Conservation (phyloP, 2,113 vertebrate genomes). For the Irena cyanogastra region DNA sequence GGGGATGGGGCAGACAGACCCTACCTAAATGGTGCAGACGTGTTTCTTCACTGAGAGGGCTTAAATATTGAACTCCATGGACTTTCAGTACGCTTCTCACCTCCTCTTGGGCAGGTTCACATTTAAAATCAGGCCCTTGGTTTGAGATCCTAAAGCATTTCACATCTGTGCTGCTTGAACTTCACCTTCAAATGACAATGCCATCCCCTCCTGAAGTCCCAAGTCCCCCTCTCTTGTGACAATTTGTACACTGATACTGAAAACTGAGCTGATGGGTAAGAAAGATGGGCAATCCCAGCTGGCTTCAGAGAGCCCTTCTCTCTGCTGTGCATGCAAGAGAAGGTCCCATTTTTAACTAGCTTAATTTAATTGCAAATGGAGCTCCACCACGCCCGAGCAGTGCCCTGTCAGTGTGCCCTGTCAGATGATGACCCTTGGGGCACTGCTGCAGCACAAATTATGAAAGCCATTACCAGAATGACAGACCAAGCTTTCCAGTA, state of each 20-base stretch:
- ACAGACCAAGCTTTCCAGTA: not conserved
- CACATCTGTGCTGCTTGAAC: not conserved
- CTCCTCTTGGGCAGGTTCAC: not conserved
- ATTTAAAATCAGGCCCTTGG: not conserved
- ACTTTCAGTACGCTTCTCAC: not conserved
- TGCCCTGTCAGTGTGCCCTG: not conserved
- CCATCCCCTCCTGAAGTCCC: not conserved
- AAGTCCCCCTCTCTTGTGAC: not conserved
- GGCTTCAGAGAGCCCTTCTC: not conserved
- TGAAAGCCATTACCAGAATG: not conserved
- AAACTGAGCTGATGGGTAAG: not conserved
- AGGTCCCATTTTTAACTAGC: not conserved
- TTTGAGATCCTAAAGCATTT: not conserved
- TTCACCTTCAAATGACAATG: not conserved
- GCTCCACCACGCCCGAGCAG: not conserved
- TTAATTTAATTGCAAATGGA: not conserved
- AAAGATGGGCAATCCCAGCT: not conserved
- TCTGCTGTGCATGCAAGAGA: not conserved
- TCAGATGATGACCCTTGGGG: not conserved
- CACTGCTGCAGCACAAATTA: not conserved
- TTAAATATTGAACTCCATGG: not conserved
- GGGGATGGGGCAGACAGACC: not conserved
- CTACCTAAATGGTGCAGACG: not conserved
- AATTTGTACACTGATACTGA: not conserved
- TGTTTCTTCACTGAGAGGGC: not conserved